These are phyloP conservation scores for Sminthurinus signatus DNA, from an alignment of 1,140 invertebrate genomes.

Conservation along the genomic window DNA sequence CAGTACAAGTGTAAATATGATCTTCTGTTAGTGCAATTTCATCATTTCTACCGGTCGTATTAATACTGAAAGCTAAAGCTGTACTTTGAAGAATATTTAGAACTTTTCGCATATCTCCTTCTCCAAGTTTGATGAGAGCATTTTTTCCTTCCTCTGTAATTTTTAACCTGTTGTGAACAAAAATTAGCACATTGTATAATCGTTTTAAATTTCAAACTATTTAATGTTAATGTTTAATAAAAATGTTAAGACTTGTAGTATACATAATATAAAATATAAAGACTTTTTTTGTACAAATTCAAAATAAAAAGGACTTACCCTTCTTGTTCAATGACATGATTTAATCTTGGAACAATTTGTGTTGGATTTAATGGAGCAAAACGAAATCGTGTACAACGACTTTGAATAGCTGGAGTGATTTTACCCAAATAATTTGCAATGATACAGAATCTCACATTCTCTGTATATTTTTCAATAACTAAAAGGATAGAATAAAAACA, in stretches of 20 bases:
- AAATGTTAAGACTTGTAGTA: neutral
- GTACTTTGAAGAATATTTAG: slow-evolving; percentile 94
- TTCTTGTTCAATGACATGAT: slow-evolving; percentile 79
- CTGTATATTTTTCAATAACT: slow-evolving; percentile 99
- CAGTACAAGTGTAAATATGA: slow-evolving; percentile 92
- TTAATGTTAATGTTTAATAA: neutral
- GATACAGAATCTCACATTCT: slow-evolving; percentile 96
- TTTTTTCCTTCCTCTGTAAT: slow-evolving; percentile 86
- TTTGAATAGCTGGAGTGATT: slow-evolving; percentile 97
- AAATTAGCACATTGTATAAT: neutral
- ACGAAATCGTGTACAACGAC: slow-evolving; percentile 92
- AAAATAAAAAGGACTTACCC: slow-evolving; percentile 55
- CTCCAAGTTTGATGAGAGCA: slow-evolving; percentile 79
- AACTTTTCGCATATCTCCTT: slow-evolving; percentile 97
- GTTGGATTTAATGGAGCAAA: slow-evolving; percentile 81
- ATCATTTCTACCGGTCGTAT: slow-evolving; percentile 48
- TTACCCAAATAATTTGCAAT: slow-evolving; percentile 98
- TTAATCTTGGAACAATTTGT: slow-evolving; percentile 84
- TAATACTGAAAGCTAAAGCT: slow-evolving; percentile 60
- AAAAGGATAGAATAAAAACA: slow-evolving; percentile 45
- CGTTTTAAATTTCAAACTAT: no score
- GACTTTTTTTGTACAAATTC: no score
- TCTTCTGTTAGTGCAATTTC: slow-evolving; percentile 49
- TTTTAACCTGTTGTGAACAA: slow-evolving; percentile 57
- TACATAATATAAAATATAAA: no score